Conservation (phyloP, 2,797 vertebrate species). For the Falco cherrug region DNA sequence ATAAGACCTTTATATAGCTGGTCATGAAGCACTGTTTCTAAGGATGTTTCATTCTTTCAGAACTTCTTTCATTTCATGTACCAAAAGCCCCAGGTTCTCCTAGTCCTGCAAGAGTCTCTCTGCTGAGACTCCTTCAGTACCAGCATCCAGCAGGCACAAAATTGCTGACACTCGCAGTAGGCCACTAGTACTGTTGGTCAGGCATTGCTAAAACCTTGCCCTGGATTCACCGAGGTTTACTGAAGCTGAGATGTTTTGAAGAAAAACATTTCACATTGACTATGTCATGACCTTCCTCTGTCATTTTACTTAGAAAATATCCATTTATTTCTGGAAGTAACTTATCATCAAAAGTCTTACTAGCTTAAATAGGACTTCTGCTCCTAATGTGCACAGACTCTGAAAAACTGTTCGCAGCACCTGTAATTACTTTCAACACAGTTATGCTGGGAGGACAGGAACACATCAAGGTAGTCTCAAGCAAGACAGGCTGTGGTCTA, state of each 20-base stretch:
- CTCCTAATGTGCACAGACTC: neutral
- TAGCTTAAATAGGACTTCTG: neutral
- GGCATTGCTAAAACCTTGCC: neutral
- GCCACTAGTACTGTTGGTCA: neutral
- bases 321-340: neutral
- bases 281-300: neutral
- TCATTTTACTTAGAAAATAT: neutral
- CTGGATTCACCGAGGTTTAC: neutral
- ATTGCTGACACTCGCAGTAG: neutral
- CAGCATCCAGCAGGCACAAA: neutral
- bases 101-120: neutral
- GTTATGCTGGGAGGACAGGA: neutral
- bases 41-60: neutral
- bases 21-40: neutral
- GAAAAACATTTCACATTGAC: neutral
- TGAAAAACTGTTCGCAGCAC: neutral
- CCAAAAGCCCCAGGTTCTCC: neutral
- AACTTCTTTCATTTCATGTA: neutral
- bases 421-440: neutral
- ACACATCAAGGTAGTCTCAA: neutral
- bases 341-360: neutral
- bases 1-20: neutral
- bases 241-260: neutral
- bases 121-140: neutral
- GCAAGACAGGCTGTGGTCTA: neutral